Evolutionary conservation across 2,797 vertebrate genomes (phyloP).

Genomic region (Chiroxiphia lanceolata): DNA sequence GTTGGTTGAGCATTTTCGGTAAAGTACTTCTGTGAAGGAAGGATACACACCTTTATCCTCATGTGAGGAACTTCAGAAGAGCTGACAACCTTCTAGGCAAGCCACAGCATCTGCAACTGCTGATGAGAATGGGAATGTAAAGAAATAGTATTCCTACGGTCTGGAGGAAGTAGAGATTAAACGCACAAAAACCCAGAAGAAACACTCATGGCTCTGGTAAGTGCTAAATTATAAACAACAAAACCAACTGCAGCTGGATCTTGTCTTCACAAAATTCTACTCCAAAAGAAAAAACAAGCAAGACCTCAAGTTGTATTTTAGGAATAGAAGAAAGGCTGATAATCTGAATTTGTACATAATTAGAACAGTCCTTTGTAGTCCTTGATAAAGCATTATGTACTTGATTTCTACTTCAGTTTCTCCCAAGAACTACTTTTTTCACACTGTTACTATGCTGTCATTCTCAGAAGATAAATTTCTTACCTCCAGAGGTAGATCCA

Average conservation of each 20-base stretch:
- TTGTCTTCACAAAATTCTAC: not conserved
- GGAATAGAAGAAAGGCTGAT: not conserved
- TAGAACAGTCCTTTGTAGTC: not conserved
- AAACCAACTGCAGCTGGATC: not conserved
- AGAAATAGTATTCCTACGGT: not conserved
- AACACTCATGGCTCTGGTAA: slow-evolving; percentile 34
- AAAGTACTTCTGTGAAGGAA: not conserved
- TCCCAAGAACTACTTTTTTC: not conserved
- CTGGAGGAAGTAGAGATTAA: not conserved
- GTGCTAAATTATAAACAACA: not conserved
- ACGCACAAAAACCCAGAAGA: not conserved
- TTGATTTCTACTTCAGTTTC: not conserved
- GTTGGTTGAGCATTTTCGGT: not conserved
- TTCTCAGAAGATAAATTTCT: slow-evolving; percentile 1
- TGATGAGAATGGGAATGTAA: not conserved
- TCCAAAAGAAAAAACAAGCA: not conserved
- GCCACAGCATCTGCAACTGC: not conserved
- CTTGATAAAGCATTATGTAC: not conserved
- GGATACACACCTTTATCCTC: not conserved
- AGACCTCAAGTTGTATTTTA: not conserved
- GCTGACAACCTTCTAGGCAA: not conserved
- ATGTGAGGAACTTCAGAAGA: not conserved
- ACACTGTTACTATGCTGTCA: not conserved
- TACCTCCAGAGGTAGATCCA: not conserved
- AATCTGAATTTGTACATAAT: not conserved